Evolutionary conservation across 2,888 invertebrate species (phyloP).

Genomic region (Phyllotreta striolata): DNA sequence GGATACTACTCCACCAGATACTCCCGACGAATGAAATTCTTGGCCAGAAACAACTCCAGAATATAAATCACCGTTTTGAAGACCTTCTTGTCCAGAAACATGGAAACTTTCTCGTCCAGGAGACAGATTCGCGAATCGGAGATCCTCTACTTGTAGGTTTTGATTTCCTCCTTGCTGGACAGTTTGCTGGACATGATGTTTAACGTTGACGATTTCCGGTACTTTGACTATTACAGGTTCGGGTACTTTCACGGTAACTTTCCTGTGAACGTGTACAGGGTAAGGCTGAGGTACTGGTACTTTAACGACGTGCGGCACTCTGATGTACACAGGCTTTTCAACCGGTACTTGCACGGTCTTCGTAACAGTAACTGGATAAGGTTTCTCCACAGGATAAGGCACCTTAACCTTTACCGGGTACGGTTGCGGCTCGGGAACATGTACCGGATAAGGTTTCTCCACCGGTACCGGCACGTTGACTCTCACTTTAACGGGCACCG

Average conservation of each 20-base stretch:
- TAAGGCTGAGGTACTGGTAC: slow-evolving; percentile 48
- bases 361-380: slow-evolving; percentile 50
- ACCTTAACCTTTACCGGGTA: slow-evolving; percentile 45
- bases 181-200: slow-evolving; percentile 27
- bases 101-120: no score
- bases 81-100: no score
- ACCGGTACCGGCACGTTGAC: slow-evolving; percentile 50
- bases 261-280: slow-evolving; percentile 43
- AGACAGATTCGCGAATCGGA: no score
- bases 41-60: no score
- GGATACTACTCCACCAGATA: no score
- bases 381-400: slow-evolving; percentile 50
- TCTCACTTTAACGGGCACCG: slow-evolving; percentile 46
- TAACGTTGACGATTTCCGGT: slow-evolving; percentile 42
- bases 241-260: slow-evolving; percentile 47
- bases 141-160: no score
- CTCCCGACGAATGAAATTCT: no score
- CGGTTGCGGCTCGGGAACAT: slow-evolving; percentile 51
- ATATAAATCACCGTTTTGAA: no score
- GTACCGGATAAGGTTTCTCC: slow-evolving; percentile 52
- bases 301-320: slow-evolving; percentile 47
- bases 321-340: slow-evolving; percentile 49
- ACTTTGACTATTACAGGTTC: slow-evolving; percentile 47
- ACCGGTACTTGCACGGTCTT: slow-evolving; percentile 48
- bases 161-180: no score